Evolutionary conservation across 2,113 vertebrate species (phyloP), one percentile per base, ranked within the genome.

Genomic region (Thinocorus orbignyianus): DNA sequence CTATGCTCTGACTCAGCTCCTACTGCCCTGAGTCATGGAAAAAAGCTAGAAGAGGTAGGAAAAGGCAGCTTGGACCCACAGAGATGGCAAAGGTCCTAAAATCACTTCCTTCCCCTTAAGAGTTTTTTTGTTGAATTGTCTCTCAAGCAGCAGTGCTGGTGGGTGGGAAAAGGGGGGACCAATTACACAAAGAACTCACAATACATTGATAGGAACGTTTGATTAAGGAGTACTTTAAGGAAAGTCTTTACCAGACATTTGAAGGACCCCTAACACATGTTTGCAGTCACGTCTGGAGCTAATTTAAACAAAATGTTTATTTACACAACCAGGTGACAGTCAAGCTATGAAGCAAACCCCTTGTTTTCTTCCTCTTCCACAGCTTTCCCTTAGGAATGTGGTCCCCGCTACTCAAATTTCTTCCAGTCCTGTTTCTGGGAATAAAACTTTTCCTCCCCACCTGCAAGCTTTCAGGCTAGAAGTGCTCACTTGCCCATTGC

Each of bases 241-340:
- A 22, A 91, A 68, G 42, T 48, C 35, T 83, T 92, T 68, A 39
- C 23, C 35, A 77, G 76, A 78, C 39, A 85, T 33, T 0, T 81
- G 69, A 92, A 95, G 69, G 77, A 69, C 60, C 46, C 16, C 48
- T 71, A 51, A 44, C 46, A 39, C 3, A 52, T n/a, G 65, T 89
- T 84, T 94, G 83, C 69, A 89, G 68, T 81, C 46, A 60, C 52
- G 87, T 71, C 54, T 92, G 73, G 20, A 86, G 70, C 26, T 44
- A 71, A 76, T 84, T 92, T 24, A 79, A 86, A 91, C 65, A 84
- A 89, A 74, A 64, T 60, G 35, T 89, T 91, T 95, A 89, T 92
- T 54, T 89, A 57, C 41, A 79, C 31, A 89, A n/a, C 30, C 35
- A 89, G 57, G 24, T 51, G 26, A 74, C 25, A 86, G 35, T 14